These are phyloP conservation scores for Folsomia manolachei DNA, from an alignment of 2,888 invertebrate genomes.

Conservation along the genomic window DNA sequence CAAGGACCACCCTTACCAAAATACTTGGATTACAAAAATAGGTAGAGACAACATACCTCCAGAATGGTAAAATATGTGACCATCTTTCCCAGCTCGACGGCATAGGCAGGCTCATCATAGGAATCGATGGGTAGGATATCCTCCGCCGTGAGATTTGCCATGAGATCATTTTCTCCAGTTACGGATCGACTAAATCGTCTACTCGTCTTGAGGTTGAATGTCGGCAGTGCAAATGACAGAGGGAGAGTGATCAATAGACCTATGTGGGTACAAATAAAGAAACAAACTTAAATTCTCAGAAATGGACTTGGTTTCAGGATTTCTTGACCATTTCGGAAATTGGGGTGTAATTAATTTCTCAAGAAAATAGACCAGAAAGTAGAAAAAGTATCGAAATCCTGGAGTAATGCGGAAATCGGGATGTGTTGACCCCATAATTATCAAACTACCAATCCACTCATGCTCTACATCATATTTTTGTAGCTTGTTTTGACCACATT, in stretches of 20 bases:
- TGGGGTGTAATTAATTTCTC: no score
- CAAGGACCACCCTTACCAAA: no score
- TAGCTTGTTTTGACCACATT: no score
- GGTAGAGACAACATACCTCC: constrained; percentile 36
- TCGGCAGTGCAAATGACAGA: constrained; percentile 49
- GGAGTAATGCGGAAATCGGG: no score
- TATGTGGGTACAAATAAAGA: not conserved
- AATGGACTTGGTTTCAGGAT: no score
- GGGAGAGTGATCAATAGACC: constrained; percentile 47
- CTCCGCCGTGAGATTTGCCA: constrained; percentile 47
- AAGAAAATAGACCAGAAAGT: no score
- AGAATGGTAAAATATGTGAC: constrained; percentile 49
- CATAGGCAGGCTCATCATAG: constrained; percentile 50
- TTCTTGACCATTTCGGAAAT: no score
- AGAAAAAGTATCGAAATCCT: no score
- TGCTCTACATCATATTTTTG: no score
- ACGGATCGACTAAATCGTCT: constrained; percentile 44
- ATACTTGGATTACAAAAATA: not conserved
- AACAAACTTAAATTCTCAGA: no score
- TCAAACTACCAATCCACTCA: no score
- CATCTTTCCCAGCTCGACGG: constrained; percentile 48
- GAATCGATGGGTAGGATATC: constrained; percentile 48
- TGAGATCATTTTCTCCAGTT: constrained; percentile 33
- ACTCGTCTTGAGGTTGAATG: constrained; percentile 49
- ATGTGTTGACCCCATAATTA: no score